Evolutionary conservation across 2,797 vertebrate species (phyloP).

Genomic region (Pelobates cultripes): DNA sequence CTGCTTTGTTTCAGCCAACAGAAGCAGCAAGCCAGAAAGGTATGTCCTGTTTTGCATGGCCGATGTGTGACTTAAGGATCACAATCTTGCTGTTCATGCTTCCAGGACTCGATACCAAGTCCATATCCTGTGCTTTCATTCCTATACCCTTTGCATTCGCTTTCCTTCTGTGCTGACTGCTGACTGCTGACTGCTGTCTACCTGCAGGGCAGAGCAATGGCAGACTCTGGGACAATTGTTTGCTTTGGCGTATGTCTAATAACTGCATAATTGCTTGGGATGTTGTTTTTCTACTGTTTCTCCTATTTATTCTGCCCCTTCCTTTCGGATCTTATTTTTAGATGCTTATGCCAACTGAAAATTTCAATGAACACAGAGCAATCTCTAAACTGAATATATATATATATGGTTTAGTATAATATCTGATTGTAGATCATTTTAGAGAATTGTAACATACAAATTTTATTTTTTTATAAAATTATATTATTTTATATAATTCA

Average conservation of each 20-base stretch:
- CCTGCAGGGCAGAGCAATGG: conserved; percentile 75
- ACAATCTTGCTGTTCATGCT: conserved; percentile 73
- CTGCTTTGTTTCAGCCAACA: conserved; percentile 83
- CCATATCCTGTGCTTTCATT: conserved; percentile 67
- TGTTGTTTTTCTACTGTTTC: conserved; percentile 19
- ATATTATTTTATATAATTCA: too few relatives aligned
- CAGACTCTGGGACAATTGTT: conserved; percentile 70
- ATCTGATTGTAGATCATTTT: too few relatives aligned
- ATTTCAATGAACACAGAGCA: not conserved
- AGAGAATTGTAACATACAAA: too few relatives aligned
- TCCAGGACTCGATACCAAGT: conserved; percentile 68
- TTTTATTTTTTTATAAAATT: too few relatives aligned
- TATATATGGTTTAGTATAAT: too few relatives aligned
- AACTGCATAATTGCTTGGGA: conserved; percentile 67
- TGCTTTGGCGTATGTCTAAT: conserved; percentile 76
- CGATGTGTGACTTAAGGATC: conserved; percentile 77
- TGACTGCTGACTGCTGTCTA: conserved; percentile 61
- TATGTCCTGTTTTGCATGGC: conserved; percentile 83
- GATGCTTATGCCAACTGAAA: not conserved
- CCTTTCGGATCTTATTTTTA: conserved; percentile 7
- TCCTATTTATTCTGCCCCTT: conserved; percentile 5
- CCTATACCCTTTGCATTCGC: conserved; percentile 69
- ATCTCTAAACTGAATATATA: too few relatives aligned
- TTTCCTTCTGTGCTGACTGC: conserved; percentile 68
- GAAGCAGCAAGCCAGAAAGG: conserved; percentile 83